Conservation (phyloP, 2,888 invertebrate species). For the Cheiracanthium punctorium region DNA sequence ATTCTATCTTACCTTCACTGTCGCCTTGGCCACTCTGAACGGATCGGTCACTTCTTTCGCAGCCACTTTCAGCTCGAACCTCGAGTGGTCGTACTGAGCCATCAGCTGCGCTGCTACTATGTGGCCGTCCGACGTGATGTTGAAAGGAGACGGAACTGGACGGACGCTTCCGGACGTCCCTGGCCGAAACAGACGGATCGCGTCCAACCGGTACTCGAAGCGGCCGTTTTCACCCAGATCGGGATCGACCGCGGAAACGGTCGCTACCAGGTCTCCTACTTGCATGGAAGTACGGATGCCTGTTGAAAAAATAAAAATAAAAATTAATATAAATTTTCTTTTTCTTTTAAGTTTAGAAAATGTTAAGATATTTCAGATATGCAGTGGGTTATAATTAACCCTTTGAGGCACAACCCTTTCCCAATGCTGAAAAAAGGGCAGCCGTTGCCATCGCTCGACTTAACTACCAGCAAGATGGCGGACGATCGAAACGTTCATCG, state of each 20-base stretch:
- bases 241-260: conserved; percentile 86
- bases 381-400: too few species aligned
- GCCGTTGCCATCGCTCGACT: too few species aligned
- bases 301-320: too few species aligned
- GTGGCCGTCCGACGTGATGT: conserved; percentile 84
- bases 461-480: too few species aligned
- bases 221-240: conserved; percentile 90
- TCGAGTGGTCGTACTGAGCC: conserved; percentile 91
- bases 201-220: conserved; percentile 81
- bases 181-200: conserved; percentile 73
- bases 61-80: conserved; percentile 88
- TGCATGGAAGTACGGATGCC: conserved; percentile 88
- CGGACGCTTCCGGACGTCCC: conserved; percentile 70
- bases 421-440: too few species aligned
- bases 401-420: too few species aligned
- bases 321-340: too few species aligned
- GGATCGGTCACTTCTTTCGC: conserved; percentile 89
- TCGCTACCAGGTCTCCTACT: conserved; percentile 84
- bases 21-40: conserved; percentile 84
- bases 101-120: conserved; percentile 87
- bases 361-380: too few species aligned
- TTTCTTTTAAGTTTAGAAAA: too few species aligned
- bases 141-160: conserved; percentile 88
- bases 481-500: too few species aligned
- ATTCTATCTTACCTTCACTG: conserved; percentile 86